Percentiles rank a stretch among this genome's conserved stretches.
Evolutionary conservation across 1,140 invertebrate genomes (phyloP).

Genomic region (Caenorhabditis tropicalis): DNA sequence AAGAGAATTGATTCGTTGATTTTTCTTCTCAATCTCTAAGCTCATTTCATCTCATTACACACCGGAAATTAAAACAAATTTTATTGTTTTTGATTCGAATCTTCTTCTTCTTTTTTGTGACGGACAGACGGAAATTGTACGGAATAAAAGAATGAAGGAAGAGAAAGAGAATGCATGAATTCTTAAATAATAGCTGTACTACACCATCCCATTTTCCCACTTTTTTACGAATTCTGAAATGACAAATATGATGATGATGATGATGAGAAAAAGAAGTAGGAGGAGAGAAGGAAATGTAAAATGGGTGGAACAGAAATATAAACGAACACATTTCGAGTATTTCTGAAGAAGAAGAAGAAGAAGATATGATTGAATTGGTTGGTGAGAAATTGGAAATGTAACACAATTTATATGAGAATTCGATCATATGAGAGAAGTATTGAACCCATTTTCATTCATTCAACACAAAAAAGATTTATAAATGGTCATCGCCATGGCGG

Average conservation of each 20-base stretch:
- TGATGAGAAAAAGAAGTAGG: background rate
- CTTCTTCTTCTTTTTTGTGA: background rate
- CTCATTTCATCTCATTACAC: background rate
- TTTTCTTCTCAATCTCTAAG: background rate
- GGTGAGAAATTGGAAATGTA: background rate
- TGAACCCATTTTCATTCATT: background rate
- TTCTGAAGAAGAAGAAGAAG: too few species aligned
- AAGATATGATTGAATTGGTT: background rate
- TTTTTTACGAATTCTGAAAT: constrained; percentile 34
- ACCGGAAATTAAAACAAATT: constrained; percentile 39
- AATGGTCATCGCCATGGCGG: background rate
- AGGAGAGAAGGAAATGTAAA: background rate
- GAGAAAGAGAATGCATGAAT: constrained; percentile 20
- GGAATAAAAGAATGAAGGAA: background rate
- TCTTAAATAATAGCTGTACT: constrained; percentile 35
- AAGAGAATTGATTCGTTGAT: background rate
- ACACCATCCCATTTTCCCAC: background rate
- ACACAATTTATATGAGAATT: background rate
- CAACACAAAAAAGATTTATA: background rate
- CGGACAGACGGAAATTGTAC: background rate
- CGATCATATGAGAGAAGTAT: background rate
- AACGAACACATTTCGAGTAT: background rate
- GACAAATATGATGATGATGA: background rate
- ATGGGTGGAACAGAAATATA: background rate
- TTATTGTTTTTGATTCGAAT: constrained; percentile 40